Conservation (phyloP, 1,140 invertebrate species). For the Eurosta solidaginis region DNA sequence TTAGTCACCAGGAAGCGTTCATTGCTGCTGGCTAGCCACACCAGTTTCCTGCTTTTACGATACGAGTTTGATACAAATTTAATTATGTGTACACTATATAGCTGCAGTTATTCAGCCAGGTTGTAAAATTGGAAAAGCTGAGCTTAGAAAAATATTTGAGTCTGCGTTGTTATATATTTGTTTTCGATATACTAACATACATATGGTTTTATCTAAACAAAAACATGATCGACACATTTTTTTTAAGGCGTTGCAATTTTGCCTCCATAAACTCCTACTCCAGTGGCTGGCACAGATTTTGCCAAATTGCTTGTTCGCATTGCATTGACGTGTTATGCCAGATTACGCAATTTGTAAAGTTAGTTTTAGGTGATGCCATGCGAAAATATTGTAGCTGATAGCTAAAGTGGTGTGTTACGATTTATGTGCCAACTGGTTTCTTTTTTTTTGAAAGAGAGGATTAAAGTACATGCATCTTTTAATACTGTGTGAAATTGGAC, state of each 20-base stretch:
- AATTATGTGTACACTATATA: background rate
- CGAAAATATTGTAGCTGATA: background rate
- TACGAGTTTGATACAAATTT: conserved; percentile 8
- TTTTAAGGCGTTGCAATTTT: too few species aligned
- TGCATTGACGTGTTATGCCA: background rate
- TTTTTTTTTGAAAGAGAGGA: background rate
- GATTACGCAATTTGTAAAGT: background rate
- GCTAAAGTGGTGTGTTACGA: background rate
- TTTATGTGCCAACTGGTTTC: background rate
- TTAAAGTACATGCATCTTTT: background rate
- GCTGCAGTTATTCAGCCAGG: background rate
- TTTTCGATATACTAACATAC: too few species aligned
- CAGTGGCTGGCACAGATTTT: background rate
- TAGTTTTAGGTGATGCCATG: background rate
- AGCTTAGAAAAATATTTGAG: background rate
- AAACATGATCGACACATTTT: too few species aligned
- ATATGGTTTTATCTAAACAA: too few species aligned
- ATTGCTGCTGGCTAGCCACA: conserved; percentile 1
- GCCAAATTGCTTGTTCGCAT: background rate
- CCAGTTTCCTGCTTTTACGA: background rate
- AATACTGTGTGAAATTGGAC: too few species aligned
- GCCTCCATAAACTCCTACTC: background rate
- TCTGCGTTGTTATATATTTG: too few species aligned
- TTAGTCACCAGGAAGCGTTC: conserved; percentile 11
- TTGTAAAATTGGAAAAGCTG: background rate